Evolutionary conservation across 2,797 vertebrate species (phyloP).

Genomic region (Sarcophilus harrisii): DNA sequence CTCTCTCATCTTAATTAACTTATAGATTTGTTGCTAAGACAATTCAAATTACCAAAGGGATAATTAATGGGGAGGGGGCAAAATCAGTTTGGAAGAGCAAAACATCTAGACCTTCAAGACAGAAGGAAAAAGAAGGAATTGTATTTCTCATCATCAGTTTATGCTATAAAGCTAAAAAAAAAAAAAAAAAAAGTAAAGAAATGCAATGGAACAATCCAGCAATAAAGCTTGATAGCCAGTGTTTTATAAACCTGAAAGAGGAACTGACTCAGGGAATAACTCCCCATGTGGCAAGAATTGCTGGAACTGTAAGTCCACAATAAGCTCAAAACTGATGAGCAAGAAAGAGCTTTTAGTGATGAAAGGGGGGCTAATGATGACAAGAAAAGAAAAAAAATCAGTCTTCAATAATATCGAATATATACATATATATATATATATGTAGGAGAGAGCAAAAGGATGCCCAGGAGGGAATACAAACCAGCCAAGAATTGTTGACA

Average conservation of each 20-base stretch:
- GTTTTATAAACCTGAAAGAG: neutral
- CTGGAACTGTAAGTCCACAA: neutral
- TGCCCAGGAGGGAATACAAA: neutral
- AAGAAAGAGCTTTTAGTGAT: neutral
- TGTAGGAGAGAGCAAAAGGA: neutral
- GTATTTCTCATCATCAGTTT: neutral
- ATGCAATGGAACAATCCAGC: neutral
- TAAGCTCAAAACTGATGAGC: neutral
- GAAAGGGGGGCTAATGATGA: neutral
- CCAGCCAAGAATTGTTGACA: neutral
- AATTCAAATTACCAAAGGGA: neutral
- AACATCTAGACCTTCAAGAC: neutral
- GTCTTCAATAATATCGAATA: neutral
- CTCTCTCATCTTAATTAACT: neutral
- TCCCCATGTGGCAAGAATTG: accelerated
- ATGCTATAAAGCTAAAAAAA: neutral
- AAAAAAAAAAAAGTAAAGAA: neutral
- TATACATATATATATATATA: no score
- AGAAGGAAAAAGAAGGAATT: neutral
- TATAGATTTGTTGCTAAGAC: neutral
- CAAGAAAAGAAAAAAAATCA: neutral
- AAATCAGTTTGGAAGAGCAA: neutral
- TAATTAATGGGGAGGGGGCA: neutral
- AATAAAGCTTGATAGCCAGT: neutral
- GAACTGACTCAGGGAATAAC: neutral